Evolutionary conservation across 2,888 invertebrate genomes (phyloP), one percentile per base, ranked within the genome.

Genomic region (Panzeria rudis): DNA sequence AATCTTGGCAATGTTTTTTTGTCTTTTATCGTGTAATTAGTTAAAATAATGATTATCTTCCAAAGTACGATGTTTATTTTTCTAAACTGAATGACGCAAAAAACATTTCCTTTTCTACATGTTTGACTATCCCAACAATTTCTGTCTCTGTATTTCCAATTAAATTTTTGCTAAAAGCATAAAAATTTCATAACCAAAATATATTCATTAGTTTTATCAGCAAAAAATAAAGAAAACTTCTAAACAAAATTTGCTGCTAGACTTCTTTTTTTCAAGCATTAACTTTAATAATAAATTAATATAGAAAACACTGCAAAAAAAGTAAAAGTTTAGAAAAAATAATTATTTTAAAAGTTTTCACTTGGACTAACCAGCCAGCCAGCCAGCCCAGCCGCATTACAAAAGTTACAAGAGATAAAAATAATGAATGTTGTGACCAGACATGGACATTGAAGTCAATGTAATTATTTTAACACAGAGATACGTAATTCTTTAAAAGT

Each of bases 381-480:
- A n/a, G 1, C 35, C 35, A 35, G 5, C 44, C 66, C 61, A 66
- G 17, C 75, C 32, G 32, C 35, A 56, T 20, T 25, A 17, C 2
- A 66, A 66, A 77, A 68, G 61, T 56, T 80, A n/a, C 23, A 38
- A 47, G 17, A 20, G 69, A 66, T 77, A 59, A 80, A 59, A 73
- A 23, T 77, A 83, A 38, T 76, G 23, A 83, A 38, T 76, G 23
- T 56, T 64, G 41, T 59, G 76, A 77, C 82, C 82, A 83, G 82
- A 83, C 76, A 62, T 52, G 61, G 61, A 61, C 61, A 41, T 50
- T 17, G 47, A 76, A 82, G 82, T 71, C 71, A 77, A 64, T 50
- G 23, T 72, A 47, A 62, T 83, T 71, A 56, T 77, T 35, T 23
- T 29, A 75, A 66, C 41, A 64, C n/a, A 38, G 8, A 66, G 4